Conservation (phyloP, 2,888 invertebrate species). For the Drosophila borealis region DNA sequence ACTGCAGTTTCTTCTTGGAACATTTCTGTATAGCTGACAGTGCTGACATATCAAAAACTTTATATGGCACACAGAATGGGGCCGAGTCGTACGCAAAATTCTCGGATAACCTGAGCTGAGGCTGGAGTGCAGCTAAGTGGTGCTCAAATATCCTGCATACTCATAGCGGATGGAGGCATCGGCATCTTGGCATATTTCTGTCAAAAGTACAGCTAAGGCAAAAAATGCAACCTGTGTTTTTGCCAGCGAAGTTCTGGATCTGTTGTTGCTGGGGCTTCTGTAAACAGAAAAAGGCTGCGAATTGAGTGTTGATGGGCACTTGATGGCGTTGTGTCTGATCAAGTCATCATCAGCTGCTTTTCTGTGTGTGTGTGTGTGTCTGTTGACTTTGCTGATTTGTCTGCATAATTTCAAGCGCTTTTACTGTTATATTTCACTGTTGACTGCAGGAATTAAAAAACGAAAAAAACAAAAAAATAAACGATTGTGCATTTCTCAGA, state of each 20-base stretch:
- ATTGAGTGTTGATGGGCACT: conserved; percentile 49
- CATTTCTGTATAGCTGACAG: conserved; percentile 30
- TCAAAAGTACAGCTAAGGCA: conserved; percentile 41
- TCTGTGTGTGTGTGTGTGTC: background rate
- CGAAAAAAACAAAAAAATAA: conserved; percentile 16
- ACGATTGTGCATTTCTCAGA: conserved; percentile 25
- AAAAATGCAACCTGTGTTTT: conserved; percentile 32
- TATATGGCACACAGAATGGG: conserved; percentile 28
- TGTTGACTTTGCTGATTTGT: conserved; percentile 72
- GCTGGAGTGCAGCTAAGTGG: conserved; percentile 50
- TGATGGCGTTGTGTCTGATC: conserved; percentile 51
- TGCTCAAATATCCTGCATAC: conserved; percentile 70
- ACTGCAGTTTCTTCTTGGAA: conserved; percentile 53
- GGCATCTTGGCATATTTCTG: conserved; percentile 36
- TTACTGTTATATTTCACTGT: conserved; percentile 62
- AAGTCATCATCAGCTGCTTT: conserved; percentile 56
- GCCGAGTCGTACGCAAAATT: conserved; percentile 10
- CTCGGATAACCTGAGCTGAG: conserved; percentile 32
- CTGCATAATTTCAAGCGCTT: conserved; percentile 56
- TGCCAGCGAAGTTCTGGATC: conserved; percentile 18
- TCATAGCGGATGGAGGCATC: conserved; percentile 53
- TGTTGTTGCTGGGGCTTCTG: conserved; percentile 37
- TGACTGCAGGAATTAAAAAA: conserved; percentile 35
- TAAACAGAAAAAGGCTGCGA: conserved; percentile 45
- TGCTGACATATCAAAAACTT: conserved; percentile 40